phyloP scores from a whole-genome alignment of 1,140 invertebrate species.

The Onthophagus taurus region DNA sequence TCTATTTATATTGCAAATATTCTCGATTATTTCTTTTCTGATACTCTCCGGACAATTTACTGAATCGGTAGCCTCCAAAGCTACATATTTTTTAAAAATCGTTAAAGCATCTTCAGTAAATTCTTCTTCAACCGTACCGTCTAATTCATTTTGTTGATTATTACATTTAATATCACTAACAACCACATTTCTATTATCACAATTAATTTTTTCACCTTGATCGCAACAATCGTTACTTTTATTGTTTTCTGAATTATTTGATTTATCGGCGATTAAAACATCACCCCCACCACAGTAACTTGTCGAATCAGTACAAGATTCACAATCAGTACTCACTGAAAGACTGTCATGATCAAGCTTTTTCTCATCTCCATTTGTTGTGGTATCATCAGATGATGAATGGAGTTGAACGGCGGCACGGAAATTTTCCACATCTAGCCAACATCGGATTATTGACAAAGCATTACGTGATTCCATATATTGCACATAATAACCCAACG shows the following conservation, averaged over 20 bases:
- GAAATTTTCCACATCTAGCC: slow-evolving; percentile 63
- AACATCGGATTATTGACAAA: slow-evolving; percentile 55
- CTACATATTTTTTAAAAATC: slow-evolving; percentile 47
- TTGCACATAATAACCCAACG: slow-evolving; percentile 63
- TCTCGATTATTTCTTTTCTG: slow-evolving; percentile 38
- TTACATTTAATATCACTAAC: slow-evolving; percentile 21
- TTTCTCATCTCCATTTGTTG: too few relatives aligned
- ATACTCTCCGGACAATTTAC: slow-evolving; percentile 40
- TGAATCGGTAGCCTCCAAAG: slow-evolving; percentile 39
- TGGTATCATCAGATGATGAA: background rate
- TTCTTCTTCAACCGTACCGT: too few relatives aligned
- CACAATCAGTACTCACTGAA: slow-evolving; percentile 37
- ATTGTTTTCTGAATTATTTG: slow-evolving; percentile 5
- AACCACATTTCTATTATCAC: slow-evolving; percentile 23
- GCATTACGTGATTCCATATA: slow-evolving; percentile 55
- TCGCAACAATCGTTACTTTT: slow-evolving; percentile 24
- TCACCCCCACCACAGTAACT: slow-evolving; percentile 20
- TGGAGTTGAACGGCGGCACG: slow-evolving; percentile 5
- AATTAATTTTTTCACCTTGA: slow-evolving; percentile 14
- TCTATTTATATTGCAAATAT: slow-evolving; percentile 39
- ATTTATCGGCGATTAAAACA: slow-evolving; percentile 6
- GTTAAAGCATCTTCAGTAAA: slow-evolving; percentile 41
- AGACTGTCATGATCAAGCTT: slow-evolving; percentile 34
- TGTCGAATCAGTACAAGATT: slow-evolving; percentile 34
- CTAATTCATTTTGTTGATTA: slow-evolving; percentile 19